These are phyloP conservation scores for Helicoverpa assulta DNA, from an alignment of 2,888 invertebrate genomes.

Conservation along the genomic window DNA sequence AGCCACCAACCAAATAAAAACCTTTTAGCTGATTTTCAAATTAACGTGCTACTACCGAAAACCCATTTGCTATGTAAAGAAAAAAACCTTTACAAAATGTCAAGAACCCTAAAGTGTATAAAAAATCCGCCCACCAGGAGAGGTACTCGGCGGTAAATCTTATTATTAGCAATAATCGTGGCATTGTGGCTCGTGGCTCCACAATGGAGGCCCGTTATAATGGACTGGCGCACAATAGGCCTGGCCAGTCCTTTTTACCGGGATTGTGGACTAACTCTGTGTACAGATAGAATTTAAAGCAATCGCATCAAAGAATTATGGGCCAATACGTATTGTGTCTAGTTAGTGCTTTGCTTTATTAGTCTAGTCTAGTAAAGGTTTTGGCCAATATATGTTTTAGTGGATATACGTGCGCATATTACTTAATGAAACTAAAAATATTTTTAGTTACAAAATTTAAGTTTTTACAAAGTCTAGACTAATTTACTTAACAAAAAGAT, in stretches of 20 bases:
- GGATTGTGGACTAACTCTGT: conserved; percentile 51
- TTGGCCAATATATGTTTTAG: conserved; percentile 4
- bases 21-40: conserved; percentile 44
- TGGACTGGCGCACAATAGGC: conserved; percentile 68
- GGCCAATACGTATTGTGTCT: conserved; percentile 33
- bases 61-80: conserved; percentile 44
- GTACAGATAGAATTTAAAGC: conserved; percentile 60
- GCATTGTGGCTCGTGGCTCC: conserved; percentile 67
- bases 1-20: conserved; percentile 24
- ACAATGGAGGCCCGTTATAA: conserved; percentile 71
- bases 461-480: neutral
- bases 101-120: conserved; percentile 56
- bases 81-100: conserved; percentile 60
- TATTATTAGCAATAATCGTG: conserved; percentile 76
- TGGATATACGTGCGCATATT: conserved; percentile 16
- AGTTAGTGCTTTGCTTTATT: conserved; percentile 40
- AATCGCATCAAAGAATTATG: conserved; percentile 57
- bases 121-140: conserved; percentile 39
- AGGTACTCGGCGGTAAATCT: conserved; percentile 66
- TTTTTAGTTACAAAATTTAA: neutral
- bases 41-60: conserved; percentile 15
- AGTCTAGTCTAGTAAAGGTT: conserved; percentile 1
- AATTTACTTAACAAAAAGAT: conserved; percentile 27
- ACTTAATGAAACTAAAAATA: conserved; percentile 3
- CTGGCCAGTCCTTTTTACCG: conserved; percentile 62